These are phyloP conservation scores for Gymnarchus niloticus DNA, from an alignment of 2,113 vertebrate genomes.

Conservation along the genomic window DNA sequence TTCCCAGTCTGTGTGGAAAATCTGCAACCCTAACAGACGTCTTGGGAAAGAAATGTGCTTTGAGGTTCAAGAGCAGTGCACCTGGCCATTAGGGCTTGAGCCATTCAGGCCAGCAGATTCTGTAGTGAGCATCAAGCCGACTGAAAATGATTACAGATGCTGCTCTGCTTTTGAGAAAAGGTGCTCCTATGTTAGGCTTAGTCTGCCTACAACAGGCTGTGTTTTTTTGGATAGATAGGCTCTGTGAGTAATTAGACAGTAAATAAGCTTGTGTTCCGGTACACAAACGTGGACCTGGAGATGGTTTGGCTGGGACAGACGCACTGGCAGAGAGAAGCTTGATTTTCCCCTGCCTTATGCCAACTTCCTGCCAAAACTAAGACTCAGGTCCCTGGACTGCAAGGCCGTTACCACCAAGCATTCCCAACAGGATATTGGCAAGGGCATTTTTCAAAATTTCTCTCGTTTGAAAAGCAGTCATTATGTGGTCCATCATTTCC, in stretches of 20 bases:
- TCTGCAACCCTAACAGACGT: not conserved
- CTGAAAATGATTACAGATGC: too few species aligned
- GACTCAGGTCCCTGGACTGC: slow-evolving; percentile 19
- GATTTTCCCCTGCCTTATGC: slow-evolving; percentile 48
- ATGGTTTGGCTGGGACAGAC: slow-evolving; percentile 19
- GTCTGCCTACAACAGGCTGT: not conserved
- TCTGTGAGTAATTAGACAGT: not conserved
- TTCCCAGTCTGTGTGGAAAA: not conserved
- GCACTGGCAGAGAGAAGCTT: not conserved
- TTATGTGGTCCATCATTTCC: slow-evolving; percentile 21
- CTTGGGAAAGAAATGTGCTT: not conserved
- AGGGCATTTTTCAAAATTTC: slow-evolving; percentile 50
- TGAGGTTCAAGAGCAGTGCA: not conserved
- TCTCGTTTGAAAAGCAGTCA: slow-evolving; percentile 49
- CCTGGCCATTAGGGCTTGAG: too few species aligned
- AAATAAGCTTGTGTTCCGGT: not conserved
- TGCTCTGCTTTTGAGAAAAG: too few species aligned
- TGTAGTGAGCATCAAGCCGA: too few species aligned
- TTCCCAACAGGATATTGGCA: slow-evolving; percentile 44
- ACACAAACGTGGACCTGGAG: not conserved
- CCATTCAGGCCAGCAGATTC: not conserved
- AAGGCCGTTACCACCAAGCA: slow-evolving; percentile 10
- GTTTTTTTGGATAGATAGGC: not conserved
- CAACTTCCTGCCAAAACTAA: slow-evolving; percentile 53
- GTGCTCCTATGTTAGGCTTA: not conserved